Percentiles rank a stretch among this genome's conserved stretches.
phyloP scores from a whole-genome alignment of 2,888 invertebrate species.

The Clistopyga incitator region DNA sequence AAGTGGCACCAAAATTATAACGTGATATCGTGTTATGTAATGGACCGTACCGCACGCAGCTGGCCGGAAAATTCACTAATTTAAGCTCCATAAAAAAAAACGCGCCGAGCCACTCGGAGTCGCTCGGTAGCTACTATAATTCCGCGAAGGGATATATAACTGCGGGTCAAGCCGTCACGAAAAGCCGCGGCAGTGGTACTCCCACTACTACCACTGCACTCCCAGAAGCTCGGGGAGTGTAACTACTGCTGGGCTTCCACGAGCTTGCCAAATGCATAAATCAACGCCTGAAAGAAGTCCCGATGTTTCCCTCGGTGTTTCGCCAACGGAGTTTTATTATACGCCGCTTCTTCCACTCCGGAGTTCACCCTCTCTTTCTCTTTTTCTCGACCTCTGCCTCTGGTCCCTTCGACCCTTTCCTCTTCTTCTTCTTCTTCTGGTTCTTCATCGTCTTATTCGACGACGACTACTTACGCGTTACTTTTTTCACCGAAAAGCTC shows the following conservation, averaged over 20 bases:
- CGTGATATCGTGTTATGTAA: neutral
- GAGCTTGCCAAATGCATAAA: conserved; percentile 71
- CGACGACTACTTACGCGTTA: conserved; percentile 7
- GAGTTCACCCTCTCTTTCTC: conserved; percentile 22
- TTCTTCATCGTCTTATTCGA: neutral
- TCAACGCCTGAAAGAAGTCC: conserved; percentile 69
- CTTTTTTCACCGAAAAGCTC: conserved; percentile 35
- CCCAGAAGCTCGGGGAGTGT: conserved; percentile 47
- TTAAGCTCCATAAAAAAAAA: conserved; percentile 29
- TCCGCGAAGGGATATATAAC: conserved; percentile 43
- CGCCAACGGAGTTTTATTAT: conserved; percentile 68
- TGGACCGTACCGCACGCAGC: conserved; percentile 7
- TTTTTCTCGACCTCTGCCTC: neutral
- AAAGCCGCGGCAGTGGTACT: conserved; percentile 49
- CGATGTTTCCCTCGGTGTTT: conserved; percentile 68
- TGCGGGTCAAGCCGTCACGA: conserved; percentile 62
- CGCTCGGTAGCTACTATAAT: conserved; percentile 27
- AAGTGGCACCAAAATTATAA: neutral
- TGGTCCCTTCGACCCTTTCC: conserved; percentile 26
- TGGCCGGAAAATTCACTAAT: conserved; percentile 36
- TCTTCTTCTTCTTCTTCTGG: conserved; percentile 30
- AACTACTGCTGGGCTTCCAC: conserved; percentile 49
- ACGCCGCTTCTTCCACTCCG: conserved; percentile 56
- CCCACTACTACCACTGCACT: neutral
- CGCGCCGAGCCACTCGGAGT: neutral